Percentiles rank a stretch among this genome's conserved stretches.
Evolutionary conservation across 2,888 invertebrate genomes (phyloP).

Genomic region (Eurytoma adleriae): DNA sequence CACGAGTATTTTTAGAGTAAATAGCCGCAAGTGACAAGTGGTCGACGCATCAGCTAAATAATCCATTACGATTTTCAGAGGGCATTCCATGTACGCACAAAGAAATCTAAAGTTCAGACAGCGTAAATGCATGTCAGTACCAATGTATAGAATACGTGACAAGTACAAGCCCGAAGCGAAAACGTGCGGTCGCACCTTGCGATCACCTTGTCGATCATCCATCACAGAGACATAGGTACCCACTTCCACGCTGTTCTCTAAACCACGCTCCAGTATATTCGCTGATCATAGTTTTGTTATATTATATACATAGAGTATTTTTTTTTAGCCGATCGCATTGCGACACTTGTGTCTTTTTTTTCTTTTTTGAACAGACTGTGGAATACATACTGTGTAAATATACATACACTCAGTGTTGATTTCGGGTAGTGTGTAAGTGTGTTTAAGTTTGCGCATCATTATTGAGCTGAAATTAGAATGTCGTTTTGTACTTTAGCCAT

Average conservation of each 20-base stretch:
- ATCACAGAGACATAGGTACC: slow-evolving; percentile 33
- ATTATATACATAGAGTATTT: no score
- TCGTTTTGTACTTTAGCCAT: no score
- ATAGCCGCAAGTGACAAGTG: background rate
- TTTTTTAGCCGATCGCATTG: no score
- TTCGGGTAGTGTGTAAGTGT: no score
- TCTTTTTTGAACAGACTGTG: no score
- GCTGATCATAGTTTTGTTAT: background rate
- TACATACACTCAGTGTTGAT: no score
- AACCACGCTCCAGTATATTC: background rate
- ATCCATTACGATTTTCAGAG: slow-evolving; percentile 22
- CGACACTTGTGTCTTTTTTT: no score
- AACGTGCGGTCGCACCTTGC: slow-evolving; percentile 8
- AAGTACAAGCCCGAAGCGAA: slow-evolving; percentile 22
- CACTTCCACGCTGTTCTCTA: background rate
- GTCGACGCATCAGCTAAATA: no score
- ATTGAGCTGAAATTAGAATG: no score
- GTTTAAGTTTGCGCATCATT: no score
- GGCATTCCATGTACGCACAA: background rate
- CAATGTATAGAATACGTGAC: slow-evolving; percentile 40
- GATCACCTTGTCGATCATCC: slow-evolving; percentile 12
- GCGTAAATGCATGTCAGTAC: slow-evolving; percentile 18
- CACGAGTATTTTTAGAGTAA: background rate
- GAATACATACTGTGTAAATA: no score
- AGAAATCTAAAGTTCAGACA: slow-evolving; percentile 21